Conservation (phyloP, 2,797 vertebrate species). For the Chelon auratus region DNA sequence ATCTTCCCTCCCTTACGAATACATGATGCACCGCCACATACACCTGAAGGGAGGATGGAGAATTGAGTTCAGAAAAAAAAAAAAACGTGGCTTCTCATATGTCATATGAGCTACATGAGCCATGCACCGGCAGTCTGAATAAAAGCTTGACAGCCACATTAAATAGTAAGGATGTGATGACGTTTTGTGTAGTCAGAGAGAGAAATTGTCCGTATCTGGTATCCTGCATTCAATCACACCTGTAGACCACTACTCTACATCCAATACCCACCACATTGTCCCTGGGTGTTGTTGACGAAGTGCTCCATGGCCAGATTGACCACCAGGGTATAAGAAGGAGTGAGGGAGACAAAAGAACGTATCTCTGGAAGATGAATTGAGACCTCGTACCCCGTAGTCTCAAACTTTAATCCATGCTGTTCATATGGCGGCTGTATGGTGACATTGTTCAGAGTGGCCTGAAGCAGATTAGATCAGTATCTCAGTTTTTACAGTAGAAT, state of each 20-base stretch:
- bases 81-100: too few species aligned
- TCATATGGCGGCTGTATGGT: conserved; percentile 71
- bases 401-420: conserved; percentile 71
- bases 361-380: conserved; percentile 71
- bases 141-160: too few species aligned
- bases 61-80: background rate
- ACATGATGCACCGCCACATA: conserved; percentile 77
- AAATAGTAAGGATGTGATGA: too few species aligned
- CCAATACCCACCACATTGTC: conserved; percentile 80
- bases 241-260: background rate
- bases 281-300: conserved; percentile 80
- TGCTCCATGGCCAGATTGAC: conserved; percentile 78
- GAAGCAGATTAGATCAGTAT: conserved; percentile 26
- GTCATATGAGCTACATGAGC: too few species aligned
- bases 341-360: conserved; percentile 76
- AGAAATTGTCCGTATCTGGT: too few species aligned
- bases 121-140: too few species aligned
- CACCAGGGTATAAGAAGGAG: conserved; percentile 46
- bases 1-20: conserved; percentile 72
- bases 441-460: conserved; percentile 74
- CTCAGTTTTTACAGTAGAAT: background rate
- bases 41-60: conserved; percentile 61
- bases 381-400: conserved; percentile 60
- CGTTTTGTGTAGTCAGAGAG: too few species aligned
- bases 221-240: background rate